phyloP scores from a whole-genome alignment of 2,797 vertebrate species.

The Hippoglossus hippoglossus region DNA sequence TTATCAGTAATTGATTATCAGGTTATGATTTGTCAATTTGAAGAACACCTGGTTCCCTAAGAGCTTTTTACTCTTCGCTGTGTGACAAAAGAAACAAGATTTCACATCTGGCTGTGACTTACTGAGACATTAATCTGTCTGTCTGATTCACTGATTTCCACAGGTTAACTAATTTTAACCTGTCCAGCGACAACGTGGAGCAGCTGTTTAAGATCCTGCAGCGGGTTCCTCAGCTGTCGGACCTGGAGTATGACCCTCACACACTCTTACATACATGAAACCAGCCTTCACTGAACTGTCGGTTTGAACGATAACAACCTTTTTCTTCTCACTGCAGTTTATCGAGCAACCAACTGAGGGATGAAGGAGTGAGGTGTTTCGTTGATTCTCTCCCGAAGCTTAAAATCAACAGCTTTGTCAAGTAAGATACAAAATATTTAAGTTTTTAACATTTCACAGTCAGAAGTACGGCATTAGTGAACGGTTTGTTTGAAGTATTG shows the following conservation, averaged over 20 bases:
- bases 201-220: constrained; percentile 80
- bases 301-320: background rate
- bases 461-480: too few species aligned
- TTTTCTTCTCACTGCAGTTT: constrained; percentile 78
- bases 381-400: constrained; percentile 77
- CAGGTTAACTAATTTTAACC: constrained; percentile 83
- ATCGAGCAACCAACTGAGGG: constrained; percentile 84
- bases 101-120: too few species aligned
- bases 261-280: background rate
- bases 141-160: background rate
- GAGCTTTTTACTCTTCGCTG: too few species aligned
- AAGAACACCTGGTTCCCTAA: too few species aligned
- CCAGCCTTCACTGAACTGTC: background rate
- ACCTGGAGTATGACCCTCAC: constrained; percentile 85
- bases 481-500: too few species aligned
- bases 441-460: background rate
- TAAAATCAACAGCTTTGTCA: constrained; percentile 78
- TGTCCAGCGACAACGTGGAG: constrained; percentile 70
- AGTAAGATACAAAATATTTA: constrained; percentile 79
- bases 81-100: too few species aligned
- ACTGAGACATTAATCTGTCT: too few species aligned
- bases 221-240: constrained; percentile 71
- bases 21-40: too few species aligned
- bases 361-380: constrained; percentile 82
- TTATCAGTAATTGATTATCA: too few species aligned